A percentile compares a stretch with the other conserved stretches of the same genome.
These are phyloP conservation scores for Corythaeola cristata DNA, from an alignment of 2,113 vertebrate genomes.

Conservation along the genomic window DNA sequence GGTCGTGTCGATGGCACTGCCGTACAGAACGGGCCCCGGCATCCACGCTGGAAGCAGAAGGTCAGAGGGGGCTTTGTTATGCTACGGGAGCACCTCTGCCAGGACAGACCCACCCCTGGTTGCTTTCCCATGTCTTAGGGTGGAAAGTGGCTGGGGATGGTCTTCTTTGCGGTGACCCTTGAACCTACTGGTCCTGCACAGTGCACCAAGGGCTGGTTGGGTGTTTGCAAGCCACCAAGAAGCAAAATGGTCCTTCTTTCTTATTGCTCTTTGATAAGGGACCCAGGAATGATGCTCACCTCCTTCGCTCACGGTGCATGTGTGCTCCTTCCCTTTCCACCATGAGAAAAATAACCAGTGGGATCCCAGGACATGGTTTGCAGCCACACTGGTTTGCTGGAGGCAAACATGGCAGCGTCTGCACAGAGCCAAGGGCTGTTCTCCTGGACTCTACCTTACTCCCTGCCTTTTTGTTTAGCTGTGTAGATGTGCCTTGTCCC, in stretches of 20 bases:
- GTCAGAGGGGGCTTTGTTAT: background rate
- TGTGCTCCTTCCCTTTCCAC: background rate
- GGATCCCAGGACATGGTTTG: background rate
- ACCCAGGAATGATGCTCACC: background rate
- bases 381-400: background rate
- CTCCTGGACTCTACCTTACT: background rate
- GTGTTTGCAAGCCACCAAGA: background rate
- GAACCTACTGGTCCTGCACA: background rate
- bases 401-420: background rate
- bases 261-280: background rate
- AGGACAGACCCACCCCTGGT: background rate
- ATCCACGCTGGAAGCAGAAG: slow-evolving; percentile 84
- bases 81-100: background rate
- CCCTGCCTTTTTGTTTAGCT: background rate
- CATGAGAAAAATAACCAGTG: background rate
- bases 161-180: background rate
- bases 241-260: background rate
- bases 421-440: background rate
- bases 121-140: background rate
- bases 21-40: slow-evolving; percentile 88
- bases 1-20: slow-evolving; percentile 87
- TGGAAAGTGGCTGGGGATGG: background rate
- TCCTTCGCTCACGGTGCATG: background rate
- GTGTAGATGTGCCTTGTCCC: fast-evolving
- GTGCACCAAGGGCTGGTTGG: background rate